These are phyloP conservation scores for Melanotaenia nigrans DNA, from an alignment of 2,797 vertebrate species.

Conservation along the genomic window DNA sequence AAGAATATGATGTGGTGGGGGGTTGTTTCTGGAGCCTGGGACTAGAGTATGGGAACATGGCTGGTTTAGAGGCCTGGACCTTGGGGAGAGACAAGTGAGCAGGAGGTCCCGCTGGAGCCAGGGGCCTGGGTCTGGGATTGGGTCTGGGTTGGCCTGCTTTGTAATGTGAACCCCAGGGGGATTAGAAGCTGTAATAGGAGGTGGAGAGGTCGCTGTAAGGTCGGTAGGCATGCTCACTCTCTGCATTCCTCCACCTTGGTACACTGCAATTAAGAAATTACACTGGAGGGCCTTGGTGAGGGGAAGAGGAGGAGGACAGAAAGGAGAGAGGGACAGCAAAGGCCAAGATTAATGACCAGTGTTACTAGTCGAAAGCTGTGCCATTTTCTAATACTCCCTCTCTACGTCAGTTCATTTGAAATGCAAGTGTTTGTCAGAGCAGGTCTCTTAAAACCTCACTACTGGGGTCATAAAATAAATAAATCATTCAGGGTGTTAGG, in stretches of 20 bases:
- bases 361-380: constrained; percentile 75
- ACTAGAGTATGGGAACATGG: constrained; percentile 71
- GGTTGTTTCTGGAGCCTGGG: constrained; percentile 59
- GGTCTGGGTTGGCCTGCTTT: constrained; percentile 77
- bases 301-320: constrained; percentile 58
- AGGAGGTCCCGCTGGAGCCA: constrained; percentile 70
- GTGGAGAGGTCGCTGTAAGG: constrained; percentile 80
- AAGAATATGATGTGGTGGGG: constrained; percentile 35
- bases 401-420: constrained; percentile 77
- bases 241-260: constrained; percentile 83
- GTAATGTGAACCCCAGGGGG: constrained; percentile 86
- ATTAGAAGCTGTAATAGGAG: constrained; percentile 82
- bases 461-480: constrained; percentile 78
- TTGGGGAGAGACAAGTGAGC: constrained; percentile 68
- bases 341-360: constrained; percentile 78
- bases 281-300: constrained; percentile 77
- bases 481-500: constrained; percentile 71
- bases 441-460: constrained; percentile 82
- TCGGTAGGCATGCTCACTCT: constrained; percentile 83
- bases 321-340: constrained; percentile 62
- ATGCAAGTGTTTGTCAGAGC: constrained; percentile 81
- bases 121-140: constrained; percentile 71
- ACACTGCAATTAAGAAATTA: constrained; percentile 86
- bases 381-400: constrained; percentile 75
- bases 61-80: constrained; percentile 64